phyloP scores from a whole-genome alignment of 2,888 invertebrate species.

The Schrankia costaestrigalis region DNA sequence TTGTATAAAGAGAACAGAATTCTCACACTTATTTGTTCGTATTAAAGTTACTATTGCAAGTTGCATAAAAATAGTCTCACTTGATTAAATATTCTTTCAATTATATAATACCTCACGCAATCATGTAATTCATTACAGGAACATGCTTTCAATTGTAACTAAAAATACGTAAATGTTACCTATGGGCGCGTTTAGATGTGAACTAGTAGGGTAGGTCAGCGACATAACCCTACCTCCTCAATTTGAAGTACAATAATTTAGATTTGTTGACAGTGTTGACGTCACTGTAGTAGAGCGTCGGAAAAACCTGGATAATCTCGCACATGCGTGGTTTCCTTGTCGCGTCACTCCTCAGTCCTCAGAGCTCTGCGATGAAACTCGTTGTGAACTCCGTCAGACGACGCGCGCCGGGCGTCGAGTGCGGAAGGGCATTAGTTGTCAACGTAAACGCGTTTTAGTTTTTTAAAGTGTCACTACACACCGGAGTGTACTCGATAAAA shows the following conservation, averaged over 20 bases:
- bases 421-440: constrained; percentile 54
- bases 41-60: too few species aligned
- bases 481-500: constrained; percentile 15
- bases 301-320: constrained; percentile 62
- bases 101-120: too few species aligned
- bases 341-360: constrained; percentile 45
- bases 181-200: too few species aligned
- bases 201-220: too few species aligned
- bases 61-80: too few species aligned
- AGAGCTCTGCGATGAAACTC: constrained; percentile 40
- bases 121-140: too few species aligned
- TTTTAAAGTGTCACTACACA: constrained; percentile 20
- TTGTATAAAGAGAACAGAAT: too few species aligned
- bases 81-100: too few species aligned
- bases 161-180: too few species aligned
- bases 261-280: constrained; percentile 33
- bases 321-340: constrained; percentile 71
- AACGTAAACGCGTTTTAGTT: constrained; percentile 20
- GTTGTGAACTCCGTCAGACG: constrained; percentile 50
- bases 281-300: constrained; percentile 45
- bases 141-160: too few species aligned
- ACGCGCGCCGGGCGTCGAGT: constrained; percentile 55
- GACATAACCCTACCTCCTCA: too few species aligned
- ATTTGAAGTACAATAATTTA: neutral
- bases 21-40: too few species aligned